A percentile compares a stretch with the other conserved stretches of the same genome.
Evolutionary conservation across 2,797 vertebrate genomes (phyloP).

Genomic region (Babyrousa celebensis): DNA sequence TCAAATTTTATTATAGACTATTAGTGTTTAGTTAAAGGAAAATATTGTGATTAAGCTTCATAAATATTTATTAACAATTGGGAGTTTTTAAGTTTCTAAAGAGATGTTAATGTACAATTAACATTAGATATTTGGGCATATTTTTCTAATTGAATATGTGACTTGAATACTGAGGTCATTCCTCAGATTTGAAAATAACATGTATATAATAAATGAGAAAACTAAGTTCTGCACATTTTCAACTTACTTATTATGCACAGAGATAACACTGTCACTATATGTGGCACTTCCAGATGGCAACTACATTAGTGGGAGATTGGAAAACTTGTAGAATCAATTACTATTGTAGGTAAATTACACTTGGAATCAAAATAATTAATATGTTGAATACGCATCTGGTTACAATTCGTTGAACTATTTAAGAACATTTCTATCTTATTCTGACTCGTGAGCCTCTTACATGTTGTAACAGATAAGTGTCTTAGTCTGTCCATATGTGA

Average conservation of each 20-base stretch:
- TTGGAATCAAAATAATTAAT: slow-evolving; percentile 63
- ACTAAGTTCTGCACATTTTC: slow-evolving; percentile 42
- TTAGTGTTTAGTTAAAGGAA: not conserved
- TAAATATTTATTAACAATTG: not conserved
- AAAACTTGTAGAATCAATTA: slow-evolving; percentile 68
- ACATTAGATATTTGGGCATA: not conserved
- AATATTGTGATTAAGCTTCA: not conserved
- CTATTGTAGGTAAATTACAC: slow-evolving; percentile 52
- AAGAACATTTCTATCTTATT: slow-evolving; percentile 60
- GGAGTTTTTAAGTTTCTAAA: not conserved
- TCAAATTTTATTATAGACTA: not conserved
- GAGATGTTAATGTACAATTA: not conserved
- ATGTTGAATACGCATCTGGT: slow-evolving; percentile 65
- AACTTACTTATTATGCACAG: slow-evolving; percentile 12
- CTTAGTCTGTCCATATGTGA: slow-evolving; percentile 70
- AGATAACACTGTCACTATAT: slow-evolving; percentile 29
- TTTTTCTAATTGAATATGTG: not conserved
- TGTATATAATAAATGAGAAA: not conserved
- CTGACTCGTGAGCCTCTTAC: slow-evolving; percentile 54
- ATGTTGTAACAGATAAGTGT: slow-evolving; percentile 63
- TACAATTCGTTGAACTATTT: slow-evolving; percentile 70
- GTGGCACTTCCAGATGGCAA: slow-evolving; percentile 63
- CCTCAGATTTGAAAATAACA: slow-evolving; percentile 41
- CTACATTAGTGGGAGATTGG: slow-evolving; percentile 28
- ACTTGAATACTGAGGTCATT: not conserved